Evolutionary conservation across 2,888 invertebrate species (phyloP), one percentile per base, ranked within the genome.

Genomic region (Epirrhoe tristata): DNA sequence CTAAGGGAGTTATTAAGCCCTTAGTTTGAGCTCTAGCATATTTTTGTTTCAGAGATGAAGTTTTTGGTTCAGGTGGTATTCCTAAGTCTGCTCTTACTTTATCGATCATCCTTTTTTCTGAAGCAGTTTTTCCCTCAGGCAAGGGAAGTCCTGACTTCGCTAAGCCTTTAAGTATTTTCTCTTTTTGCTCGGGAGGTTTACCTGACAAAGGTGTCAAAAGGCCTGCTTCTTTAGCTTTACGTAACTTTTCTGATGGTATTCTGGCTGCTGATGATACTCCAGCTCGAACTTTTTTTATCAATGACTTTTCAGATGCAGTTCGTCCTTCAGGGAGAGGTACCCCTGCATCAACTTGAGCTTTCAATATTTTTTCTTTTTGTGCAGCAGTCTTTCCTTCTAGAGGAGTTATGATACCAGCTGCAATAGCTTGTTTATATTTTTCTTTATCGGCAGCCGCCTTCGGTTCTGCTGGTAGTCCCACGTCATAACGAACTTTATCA

Each of bases 61-160:
- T 69, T 69, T 71, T 74, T 14, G 77, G 74, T 73, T 74, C 75
- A 7, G 77, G 74, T 16, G 79, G 77, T 17, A 78, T 52, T 1
- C 74, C 76, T 10, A 76, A 1, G 8, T 79, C 76, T 24, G 59
- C 54, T 7, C 74, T 57, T 1, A 77, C 67, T 70, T 79, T 80
- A 6, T 74, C 72, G 4, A 76, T 57, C 1, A 80, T 10, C 57
- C 72, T 70, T 34, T 77, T 78, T 43, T 81, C 85, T 0, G 84
- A 84, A 0, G 74, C 16, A 0, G 82, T 81, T 74, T 80, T 79
- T 0, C 64, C 81, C 54, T 80, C 79, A 1, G 83, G 83, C 2
- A 85, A 66, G 0, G 78, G 78, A 2, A 80, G 24, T 0, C 78
- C 78, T 6, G 63, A 32, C 24, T 61, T 62, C 12, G 74, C 79